Percentiles rank a stretch among this genome's conserved stretches.
phyloP scores from a whole-genome alignment of 1,140 invertebrate genomes.

The Latrodectus geometricus region DNA sequence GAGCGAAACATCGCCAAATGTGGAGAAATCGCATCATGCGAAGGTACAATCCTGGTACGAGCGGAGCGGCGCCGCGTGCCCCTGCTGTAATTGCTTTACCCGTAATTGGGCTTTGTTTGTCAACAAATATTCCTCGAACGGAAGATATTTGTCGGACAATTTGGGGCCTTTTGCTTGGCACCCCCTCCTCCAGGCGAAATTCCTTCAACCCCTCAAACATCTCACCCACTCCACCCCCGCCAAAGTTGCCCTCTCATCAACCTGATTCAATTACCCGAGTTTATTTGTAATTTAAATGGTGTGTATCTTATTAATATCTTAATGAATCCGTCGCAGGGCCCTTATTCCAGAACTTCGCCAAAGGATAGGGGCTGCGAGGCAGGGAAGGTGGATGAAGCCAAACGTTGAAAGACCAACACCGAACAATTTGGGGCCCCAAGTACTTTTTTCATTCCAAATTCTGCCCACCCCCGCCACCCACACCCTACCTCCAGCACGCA shows the following conservation, averaged over 20 bases:
- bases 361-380: background rate
- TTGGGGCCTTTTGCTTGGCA: slow-evolving; percentile 50
- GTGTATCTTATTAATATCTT: slow-evolving; percentile 64
- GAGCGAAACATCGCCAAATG: slow-evolving; percentile 21
- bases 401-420: slow-evolving; percentile 58
- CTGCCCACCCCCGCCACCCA: background rate
- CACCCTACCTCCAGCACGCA: background rate
- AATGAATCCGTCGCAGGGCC: slow-evolving; percentile 53
- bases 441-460: background rate
- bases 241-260: slow-evolving; percentile 62
- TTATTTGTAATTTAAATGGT: slow-evolving; percentile 64
- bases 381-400: slow-evolving; percentile 24
- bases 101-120: slow-evolving; percentile 64
- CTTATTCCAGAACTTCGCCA: background rate
- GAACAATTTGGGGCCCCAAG: slow-evolving; percentile 41
- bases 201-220: background rate
- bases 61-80: slow-evolving; percentile 54
- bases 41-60: slow-evolving; percentile 44
- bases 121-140: slow-evolving; percentile 63
- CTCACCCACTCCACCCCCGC: background rate
- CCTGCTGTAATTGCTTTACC: slow-evolving; percentile 62
- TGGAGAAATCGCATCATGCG: background rate
- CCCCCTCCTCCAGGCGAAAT: slow-evolving; percentile 30
- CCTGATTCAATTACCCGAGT: slow-evolving; percentile 61
- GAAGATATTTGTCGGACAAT: slow-evolving; percentile 63